These are phyloP conservation scores for Botia kubotai DNA, from an alignment of 2,797 vertebrate genomes.

Conservation along the genomic window DNA sequence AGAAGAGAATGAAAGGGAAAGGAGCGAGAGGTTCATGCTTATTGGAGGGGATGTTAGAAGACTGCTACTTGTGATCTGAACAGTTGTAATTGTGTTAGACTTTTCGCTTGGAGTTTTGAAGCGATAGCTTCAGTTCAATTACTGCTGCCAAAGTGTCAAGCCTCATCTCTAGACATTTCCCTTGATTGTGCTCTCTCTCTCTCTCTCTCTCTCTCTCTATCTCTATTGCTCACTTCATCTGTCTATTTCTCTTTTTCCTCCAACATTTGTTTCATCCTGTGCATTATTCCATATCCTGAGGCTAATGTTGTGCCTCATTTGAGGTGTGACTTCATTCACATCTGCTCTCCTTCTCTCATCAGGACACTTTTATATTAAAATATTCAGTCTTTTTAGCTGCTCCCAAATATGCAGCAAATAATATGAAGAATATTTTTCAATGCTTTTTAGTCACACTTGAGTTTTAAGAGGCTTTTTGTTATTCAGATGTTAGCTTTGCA, in stretches of 20 bases:
- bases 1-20: slow-evolving; percentile 65
- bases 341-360: slow-evolving; percentile 36
- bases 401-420: slow-evolving; percentile 32
- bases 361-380: slow-evolving; percentile 21
- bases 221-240: neutral
- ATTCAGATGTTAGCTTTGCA: slow-evolving; percentile 48
- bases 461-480: slow-evolving; percentile 49
- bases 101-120: slow-evolving; percentile 64
- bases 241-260: slow-evolving; percentile 34
- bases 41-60: slow-evolving; percentile 37
- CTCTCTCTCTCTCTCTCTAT: slow-evolving; percentile 23
- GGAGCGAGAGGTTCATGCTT: slow-evolving; percentile 19
- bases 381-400: slow-evolving; percentile 9
- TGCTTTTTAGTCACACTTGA: slow-evolving; percentile 42
- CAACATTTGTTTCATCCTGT: slow-evolving; percentile 48
- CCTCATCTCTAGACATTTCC: slow-evolving; percentile 63
- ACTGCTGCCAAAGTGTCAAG: slow-evolving; percentile 64
- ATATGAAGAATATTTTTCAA: neutral
- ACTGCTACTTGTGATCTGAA: slow-evolving; percentile 63
- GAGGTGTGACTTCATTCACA: slow-evolving; percentile 51
- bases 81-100: slow-evolving; percentile 70
- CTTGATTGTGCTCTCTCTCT: slow-evolving; percentile 19
- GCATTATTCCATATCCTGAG: slow-evolving; percentile 57
- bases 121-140: slow-evolving; percentile 60
- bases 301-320: slow-evolving; percentile 60